Base-by-base conservation (phyloP, 2,888 invertebrate genomes). In the Eilema depressum region DNA sequence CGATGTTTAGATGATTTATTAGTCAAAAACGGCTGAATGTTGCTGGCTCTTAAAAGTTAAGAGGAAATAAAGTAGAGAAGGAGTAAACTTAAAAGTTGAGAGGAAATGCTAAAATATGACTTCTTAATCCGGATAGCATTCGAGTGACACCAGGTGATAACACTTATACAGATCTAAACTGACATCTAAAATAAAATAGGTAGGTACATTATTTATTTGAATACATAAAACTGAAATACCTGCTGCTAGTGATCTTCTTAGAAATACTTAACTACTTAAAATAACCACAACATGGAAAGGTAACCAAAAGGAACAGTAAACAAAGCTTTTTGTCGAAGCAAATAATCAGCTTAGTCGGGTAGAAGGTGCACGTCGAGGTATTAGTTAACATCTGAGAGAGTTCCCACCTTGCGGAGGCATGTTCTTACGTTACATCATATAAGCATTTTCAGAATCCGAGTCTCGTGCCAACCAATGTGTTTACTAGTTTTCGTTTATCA, bases 311-410 rank as follows among this genome's bases (percentile, higher is more conserved):
- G 73, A 76, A 75, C 73, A 71, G 82, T 76, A 82, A 78, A 80
- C 78, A 80, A 82, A 81, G 83, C 81, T 83, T 83, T 86, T 80
- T 79, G 81, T 80, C 69, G 69, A 70, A 81, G 80, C 70, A 84
- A 82, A 79, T 88, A 88, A 88, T 86, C 86, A 76, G 86, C 88
- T 88, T 88, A 88, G 81, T 74, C 80, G 75, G 73, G 69, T 78
- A 75, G 76, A 79, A 77, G 82, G 81, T 84, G 82, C 68, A 63
- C 60, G 65, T 66, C 60, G 63, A 76, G 70, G 79, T 79, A 78
- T 82, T 81, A 77, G 76, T 81, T 80, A 70, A 70, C 75, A 75
- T 69, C 72, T 75, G 73, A 70, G 73, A 73, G 69, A 64, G 64
- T 74, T 74, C 71, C 63, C 74, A 77, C 66, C 60, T 70, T 53